Evolutionary conservation across 2,113 vertebrate species (phyloP), one percentile per base, ranked within the genome.

Genomic region (Silurus meridionalis): DNA sequence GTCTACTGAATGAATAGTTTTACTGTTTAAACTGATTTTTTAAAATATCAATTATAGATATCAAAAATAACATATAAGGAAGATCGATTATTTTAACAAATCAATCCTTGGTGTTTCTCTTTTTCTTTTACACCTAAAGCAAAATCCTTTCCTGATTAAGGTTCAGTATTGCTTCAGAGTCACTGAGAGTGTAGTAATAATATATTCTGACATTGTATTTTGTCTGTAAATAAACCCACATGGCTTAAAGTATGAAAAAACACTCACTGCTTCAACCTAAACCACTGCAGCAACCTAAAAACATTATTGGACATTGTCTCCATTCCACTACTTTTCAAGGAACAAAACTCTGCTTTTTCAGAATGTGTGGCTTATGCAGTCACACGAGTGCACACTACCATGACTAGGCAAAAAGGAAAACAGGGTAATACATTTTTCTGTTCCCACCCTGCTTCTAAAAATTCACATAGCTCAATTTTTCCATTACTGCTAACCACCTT

Each of bases 401-500:
- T 86, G 78, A 86, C 85, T 28, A 21, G 21, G 78, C 78, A 81
- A 52, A 86, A 86, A 72, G 55, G 8, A 57, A 81, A 82, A 82
- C 61, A 66, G 37, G 21, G 28, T 53, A 82, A 53, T 53, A 53
- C 48, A 66, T 82, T 66, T 72, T 55, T 80, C 7, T 67, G 60
- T 79, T 46, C 28, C 66, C 66, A 72, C 37, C 85, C 78, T 72
- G 8, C 78, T 81, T 69, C 13, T n/a, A 82, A 72, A 81, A 10
- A 50, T 66, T 69, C 63, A 58, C 77, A 80, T 11, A 60, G 72
- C 60, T 78, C n/a, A 2, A 55, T 85, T 78, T 77, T 78, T 64
- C 71, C 83, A 85, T 19, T 60, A 63, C 46, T 53, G n/a, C 48
- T 64, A 19, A 80, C 28, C 77, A 21, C 21, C 23, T 66, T 66